Percentiles rank a stretch among this genome's conserved stretches.
phyloP scores from a whole-genome alignment of 1,140 invertebrate genomes.

The Ganaspis sp. region DNA sequence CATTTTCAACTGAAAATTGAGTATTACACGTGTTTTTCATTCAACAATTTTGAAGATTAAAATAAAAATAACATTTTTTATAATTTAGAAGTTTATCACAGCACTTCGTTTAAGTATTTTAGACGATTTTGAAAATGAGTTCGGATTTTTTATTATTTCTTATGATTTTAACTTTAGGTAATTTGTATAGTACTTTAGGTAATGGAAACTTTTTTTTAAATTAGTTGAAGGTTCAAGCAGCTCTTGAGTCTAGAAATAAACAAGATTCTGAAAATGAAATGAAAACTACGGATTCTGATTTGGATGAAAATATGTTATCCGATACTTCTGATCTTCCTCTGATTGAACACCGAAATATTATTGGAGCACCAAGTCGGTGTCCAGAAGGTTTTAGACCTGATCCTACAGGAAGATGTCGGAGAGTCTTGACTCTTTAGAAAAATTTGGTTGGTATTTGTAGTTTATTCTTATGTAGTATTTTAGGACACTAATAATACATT shows the following conservation, averaged over 20 bases:
- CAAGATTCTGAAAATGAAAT: not conserved
- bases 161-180: too few relatives aligned
- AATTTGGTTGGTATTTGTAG: not conserved
- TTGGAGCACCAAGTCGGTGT: slow-evolving; percentile 6
- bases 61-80: too few relatives aligned
- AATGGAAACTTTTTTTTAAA: not conserved
- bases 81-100: too few relatives aligned
- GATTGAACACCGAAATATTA: not conserved
- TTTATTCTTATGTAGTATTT: not conserved
- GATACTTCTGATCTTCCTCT: not conserved
- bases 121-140: too few relatives aligned
- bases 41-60: too few relatives aligned
- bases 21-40: too few relatives aligned
- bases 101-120: too few relatives aligned
- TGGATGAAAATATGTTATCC: not conserved
- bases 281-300: not conserved
- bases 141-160: too few relatives aligned
- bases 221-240: not conserved
- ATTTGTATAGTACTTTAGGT: not conserved
- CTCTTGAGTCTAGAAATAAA: not conserved
- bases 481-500: too few relatives aligned
- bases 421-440: not conserved
- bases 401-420: not conserved
- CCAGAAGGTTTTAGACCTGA: not conserved
- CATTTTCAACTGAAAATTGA: too few relatives aligned